Percentiles rank a stretch among this genome's conserved stretches.
phyloP scores from a whole-genome alignment of 1,140 invertebrate species.

The Galendromus occidentalis region DNA sequence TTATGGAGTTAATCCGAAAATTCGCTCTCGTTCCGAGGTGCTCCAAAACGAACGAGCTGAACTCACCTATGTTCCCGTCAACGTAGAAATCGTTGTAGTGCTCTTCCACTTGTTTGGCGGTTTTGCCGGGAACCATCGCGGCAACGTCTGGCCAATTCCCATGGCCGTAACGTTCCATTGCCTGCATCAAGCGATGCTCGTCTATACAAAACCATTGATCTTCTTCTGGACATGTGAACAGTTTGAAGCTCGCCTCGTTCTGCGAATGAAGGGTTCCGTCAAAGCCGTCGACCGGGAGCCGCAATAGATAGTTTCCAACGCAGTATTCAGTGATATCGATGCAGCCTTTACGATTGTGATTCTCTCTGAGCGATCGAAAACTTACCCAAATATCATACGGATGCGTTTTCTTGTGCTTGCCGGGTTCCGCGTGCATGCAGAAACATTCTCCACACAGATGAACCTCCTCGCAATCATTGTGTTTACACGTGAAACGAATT shows the following conservation, averaged over 20 bases:
- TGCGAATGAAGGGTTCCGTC: too few relatives aligned
- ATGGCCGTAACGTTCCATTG: not conserved
- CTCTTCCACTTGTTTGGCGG: not conserved
- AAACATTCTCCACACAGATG: conserved; percentile 2
- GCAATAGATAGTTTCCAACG: too few relatives aligned
- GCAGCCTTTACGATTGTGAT: too few relatives aligned
- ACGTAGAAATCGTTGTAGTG: conserved; percentile 3
- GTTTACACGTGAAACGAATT: not conserved
- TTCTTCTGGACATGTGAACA: too few relatives aligned
- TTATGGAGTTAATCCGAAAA: too few relatives aligned
- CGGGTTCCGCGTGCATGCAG: not conserved
- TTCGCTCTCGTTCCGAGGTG: too few relatives aligned
- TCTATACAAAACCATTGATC: not conserved
- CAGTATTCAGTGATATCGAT: too few relatives aligned
- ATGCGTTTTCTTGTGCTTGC: not conserved
- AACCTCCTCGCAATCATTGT: not conserved
- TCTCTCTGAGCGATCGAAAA: too few relatives aligned
- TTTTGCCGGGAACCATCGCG: not conserved
- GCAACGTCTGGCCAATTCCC: not conserved
- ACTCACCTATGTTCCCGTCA: not conserved
- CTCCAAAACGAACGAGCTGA: too few relatives aligned
- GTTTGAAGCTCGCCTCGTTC: too few relatives aligned
- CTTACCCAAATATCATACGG: not conserved
- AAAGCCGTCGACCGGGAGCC: too few relatives aligned
- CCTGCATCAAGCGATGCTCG: not conserved